phyloP scores from a whole-genome alignment of 2,113 vertebrate species.

The Anser cygnoides region DNA sequence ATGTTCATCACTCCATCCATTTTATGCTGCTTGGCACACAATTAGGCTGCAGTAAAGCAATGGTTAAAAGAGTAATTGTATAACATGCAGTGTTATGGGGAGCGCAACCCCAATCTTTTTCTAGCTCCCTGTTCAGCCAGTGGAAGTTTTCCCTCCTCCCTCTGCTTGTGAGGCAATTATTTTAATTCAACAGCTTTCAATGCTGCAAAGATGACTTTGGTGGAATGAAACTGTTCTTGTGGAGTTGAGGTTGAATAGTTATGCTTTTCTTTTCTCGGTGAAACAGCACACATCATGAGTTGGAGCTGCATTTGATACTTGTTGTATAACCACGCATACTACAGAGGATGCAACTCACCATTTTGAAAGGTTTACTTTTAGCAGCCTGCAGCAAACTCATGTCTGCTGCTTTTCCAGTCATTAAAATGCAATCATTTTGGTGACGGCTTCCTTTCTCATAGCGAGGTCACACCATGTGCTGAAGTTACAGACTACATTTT shows the following conservation, averaged over 20 bases:
- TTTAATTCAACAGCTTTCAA: not conserved
- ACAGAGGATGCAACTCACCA: not conserved
- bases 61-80: not conserved
- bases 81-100: not conserved
- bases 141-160: not conserved
- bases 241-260: not conserved
- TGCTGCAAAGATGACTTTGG: not conserved
- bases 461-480: not conserved
- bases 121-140: not conserved
- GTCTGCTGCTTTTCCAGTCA: not conserved
- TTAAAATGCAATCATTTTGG: not conserved
- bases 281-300: not conserved
- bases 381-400: not conserved
- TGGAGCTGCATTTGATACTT: not conserved
- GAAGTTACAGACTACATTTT: not conserved
- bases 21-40: accelerated
- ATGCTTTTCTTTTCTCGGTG: not conserved
- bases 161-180: not conserved
- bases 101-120: not conserved
- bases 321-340: accelerated
- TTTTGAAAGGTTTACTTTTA: not conserved
- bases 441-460: not conserved
- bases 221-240: not conserved
- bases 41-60: not conserved
- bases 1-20: not conserved